Conservation (phyloP, 2,113 vertebrate genomes). For the Zosterops lateralis region DNA sequence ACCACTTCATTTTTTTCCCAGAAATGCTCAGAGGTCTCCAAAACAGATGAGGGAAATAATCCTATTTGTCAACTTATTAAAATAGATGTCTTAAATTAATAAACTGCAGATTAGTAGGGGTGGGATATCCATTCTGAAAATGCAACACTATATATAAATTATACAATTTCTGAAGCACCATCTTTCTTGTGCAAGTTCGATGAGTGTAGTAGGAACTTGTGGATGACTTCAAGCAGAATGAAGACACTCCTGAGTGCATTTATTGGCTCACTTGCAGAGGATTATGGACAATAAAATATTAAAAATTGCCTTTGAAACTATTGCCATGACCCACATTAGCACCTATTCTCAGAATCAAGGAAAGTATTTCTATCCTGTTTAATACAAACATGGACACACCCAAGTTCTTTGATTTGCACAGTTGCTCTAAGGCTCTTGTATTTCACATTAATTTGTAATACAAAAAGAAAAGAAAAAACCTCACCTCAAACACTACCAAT, state of each 20-base stretch:
- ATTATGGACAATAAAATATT: conserved; percentile 2
- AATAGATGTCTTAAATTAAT: neutral
- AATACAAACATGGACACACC: neutral
- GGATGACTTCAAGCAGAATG: neutral
- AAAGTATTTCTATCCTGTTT: neutral
- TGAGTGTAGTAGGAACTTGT: neutral
- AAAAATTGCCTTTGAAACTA: neutral
- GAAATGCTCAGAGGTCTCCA: neutral
- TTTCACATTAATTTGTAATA: neutral
- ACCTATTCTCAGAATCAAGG: neutral
- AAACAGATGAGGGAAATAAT: neutral
- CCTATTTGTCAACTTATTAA: neutral
- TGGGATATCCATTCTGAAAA: neutral
- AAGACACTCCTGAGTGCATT: neutral
- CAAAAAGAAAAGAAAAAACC: neutral
- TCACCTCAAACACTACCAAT: neutral
- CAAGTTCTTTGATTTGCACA: neutral
- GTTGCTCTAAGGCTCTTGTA: neutral
- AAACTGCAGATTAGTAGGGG: neutral
- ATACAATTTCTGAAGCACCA: neutral
- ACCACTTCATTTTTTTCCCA: neutral
- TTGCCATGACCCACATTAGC: neutral
- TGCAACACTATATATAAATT: neutral
- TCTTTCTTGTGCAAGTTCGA: neutral
- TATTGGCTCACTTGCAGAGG: neutral